Conservation (phyloP, 2,888 invertebrate species). For the Aspidiotus rigidus region DNA sequence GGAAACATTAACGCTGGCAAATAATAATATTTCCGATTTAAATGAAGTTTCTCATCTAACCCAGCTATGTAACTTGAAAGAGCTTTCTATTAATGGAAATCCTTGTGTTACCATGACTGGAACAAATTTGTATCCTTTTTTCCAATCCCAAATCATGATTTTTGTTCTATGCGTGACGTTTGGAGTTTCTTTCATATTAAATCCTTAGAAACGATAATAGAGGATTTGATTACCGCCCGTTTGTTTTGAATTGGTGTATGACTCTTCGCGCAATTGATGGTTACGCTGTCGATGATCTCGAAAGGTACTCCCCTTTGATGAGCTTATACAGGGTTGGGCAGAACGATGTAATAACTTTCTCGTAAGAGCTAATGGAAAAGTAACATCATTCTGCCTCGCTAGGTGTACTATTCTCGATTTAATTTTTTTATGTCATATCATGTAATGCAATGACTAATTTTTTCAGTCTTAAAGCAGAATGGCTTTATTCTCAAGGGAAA, state of each 20-base stretch:
- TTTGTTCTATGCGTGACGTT: no score
- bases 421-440: no score
- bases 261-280: constrained; percentile 80
- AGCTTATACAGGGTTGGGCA: no score
- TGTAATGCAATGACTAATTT: background rate
- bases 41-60: constrained; percentile 76
- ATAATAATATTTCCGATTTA: constrained; percentile 73
- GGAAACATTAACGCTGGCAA: constrained; percentile 65
- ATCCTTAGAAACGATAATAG: constrained; percentile 45
- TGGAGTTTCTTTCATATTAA: constrained; percentile 18
- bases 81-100: constrained; percentile 76
- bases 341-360: no score
- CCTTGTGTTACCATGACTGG: constrained; percentile 74
- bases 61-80: constrained; percentile 64
- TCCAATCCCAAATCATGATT: background rate
- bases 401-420: no score
- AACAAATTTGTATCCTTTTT: constrained; percentile 69
- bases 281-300: constrained; percentile 77
- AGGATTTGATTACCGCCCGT: constrained; percentile 85
- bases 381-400: no score
- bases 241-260: constrained; percentile 88
- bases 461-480: constrained; percentile 78
- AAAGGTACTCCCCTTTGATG: constrained; percentile 53
- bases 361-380: no score
- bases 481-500: constrained; percentile 89